These are phyloP conservation scores for Rhopilema esculentum DNA, from an alignment of 30 jellyfish, hydroid and myxozoan genomes.

Conservation along the genomic window DNA sequence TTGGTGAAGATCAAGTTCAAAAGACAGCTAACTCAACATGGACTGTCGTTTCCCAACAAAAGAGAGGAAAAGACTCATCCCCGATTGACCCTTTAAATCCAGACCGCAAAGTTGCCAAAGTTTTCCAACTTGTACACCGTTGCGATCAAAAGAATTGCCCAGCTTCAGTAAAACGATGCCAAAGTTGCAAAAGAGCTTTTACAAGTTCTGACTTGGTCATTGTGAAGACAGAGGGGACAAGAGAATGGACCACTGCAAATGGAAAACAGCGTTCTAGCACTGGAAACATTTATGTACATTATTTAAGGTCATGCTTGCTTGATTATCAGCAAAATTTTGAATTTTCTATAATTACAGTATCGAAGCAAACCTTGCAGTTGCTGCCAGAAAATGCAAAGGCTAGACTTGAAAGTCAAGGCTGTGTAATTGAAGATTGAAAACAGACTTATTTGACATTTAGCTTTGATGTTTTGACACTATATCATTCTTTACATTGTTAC, in stretches of 20 bases:
- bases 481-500: background rate
- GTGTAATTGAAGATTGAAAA: conserved; percentile 17
- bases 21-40: conserved; percentile 4
- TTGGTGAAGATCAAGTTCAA: conserved; percentile 10
- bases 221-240: conserved; percentile 48
- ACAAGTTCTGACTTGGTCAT: conserved; percentile 38
- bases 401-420: conserved; percentile 23
- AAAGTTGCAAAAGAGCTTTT: conserved; percentile 39
- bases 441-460: conserved; percentile 1
- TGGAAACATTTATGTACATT: background rate
- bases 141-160: conserved; percentile 52
- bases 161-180: conserved; percentile 49
- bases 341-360: conserved; percentile 4
- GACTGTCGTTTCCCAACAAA: conserved; percentile 20
- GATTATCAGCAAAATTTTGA: conserved; percentile 13
- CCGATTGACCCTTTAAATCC: conserved; percentile 51
- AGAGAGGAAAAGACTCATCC: background rate
- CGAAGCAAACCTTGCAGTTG: conserved; percentile 7
- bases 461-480: background rate
- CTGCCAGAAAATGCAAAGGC: conserved; percentile 17
- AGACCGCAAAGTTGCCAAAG: background rate
- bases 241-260: conserved; percentile 40
- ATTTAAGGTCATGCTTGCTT: conserved; percentile 17
- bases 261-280: conserved; percentile 12
- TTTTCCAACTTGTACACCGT: conserved; percentile 30